phyloP scores from a whole-genome alignment of 2,888 invertebrate genomes.

The Ypsolopha sequella region DNA sequence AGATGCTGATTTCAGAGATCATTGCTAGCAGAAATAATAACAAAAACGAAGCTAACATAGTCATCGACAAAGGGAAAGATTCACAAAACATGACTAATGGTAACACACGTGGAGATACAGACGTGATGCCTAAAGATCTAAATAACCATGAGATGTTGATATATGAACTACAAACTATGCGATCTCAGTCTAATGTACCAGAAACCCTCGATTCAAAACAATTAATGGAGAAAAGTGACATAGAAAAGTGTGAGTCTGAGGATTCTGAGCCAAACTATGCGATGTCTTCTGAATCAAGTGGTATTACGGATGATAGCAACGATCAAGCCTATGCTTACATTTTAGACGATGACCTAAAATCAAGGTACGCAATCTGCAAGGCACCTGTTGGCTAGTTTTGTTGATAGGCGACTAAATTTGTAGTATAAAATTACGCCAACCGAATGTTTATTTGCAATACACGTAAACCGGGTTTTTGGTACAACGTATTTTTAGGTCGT shows the following conservation, averaged over 20 bases:
- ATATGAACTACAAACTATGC: constrained; percentile 78
- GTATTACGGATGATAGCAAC: constrained; percentile 43
- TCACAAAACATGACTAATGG: constrained; percentile 34
- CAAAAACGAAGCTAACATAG: constrained; percentile 51
- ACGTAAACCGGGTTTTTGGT: neutral
- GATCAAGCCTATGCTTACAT: constrained; percentile 61
- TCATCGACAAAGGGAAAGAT: constrained; percentile 62
- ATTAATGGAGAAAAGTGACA: constrained; percentile 24
- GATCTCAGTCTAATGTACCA: constrained; percentile 54
- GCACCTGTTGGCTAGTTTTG: neutral
- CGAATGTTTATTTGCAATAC: constrained; percentile 1
- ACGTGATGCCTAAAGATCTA: constrained; percentile 52
- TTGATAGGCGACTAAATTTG: neutral
- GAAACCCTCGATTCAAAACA: constrained; percentile 30
- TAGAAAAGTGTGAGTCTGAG: constrained; percentile 48
- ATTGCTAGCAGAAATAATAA: constrained; percentile 62
- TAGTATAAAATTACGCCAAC: neutral
- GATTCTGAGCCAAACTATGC: constrained; percentile 55
- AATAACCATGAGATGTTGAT: constrained; percentile 79
- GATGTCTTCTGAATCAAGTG: constrained; percentile 46
- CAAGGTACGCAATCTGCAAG: constrained; percentile 36
- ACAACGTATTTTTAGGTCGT: constrained; percentile 1
- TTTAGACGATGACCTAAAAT: constrained; percentile 59
- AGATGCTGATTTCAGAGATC: constrained; percentile 66
- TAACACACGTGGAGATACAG: constrained; percentile 36